phyloP scores from a whole-genome alignment of 2,113 vertebrate genomes.

The Bufo bufo region DNA sequence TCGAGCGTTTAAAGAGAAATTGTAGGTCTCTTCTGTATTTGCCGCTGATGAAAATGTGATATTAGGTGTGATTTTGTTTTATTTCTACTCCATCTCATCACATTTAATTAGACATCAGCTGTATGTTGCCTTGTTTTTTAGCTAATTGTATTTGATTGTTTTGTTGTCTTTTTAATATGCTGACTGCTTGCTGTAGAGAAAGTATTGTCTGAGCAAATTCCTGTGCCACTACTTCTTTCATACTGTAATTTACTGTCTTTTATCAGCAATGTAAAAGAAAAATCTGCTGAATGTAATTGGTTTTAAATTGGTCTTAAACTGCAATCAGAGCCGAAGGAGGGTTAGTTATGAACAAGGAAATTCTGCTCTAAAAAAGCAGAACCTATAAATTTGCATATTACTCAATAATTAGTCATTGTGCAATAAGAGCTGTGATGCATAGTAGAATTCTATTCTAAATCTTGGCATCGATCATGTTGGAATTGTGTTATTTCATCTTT shows the following conservation, averaged over 20 bases:
- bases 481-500: not conserved
- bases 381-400: constrained; percentile 26
- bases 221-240: constrained; percentile 66
- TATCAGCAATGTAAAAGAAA: constrained; percentile 64
- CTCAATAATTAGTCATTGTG: constrained; percentile 16
- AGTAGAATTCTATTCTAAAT: not conserved
- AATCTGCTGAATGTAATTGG: constrained; percentile 67
- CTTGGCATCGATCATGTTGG: not conserved
- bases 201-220: constrained; percentile 67
- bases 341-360: constrained; percentile 63
- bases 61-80: constrained; percentile 41
- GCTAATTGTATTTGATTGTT: constrained; percentile 69
- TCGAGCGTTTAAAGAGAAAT: not conserved
- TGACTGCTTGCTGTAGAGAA: constrained; percentile 69
- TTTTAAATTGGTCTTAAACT: constrained; percentile 73
- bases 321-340: constrained; percentile 69
- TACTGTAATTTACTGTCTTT: constrained; percentile 70
- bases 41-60: constrained; percentile 19
- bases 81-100: constrained; percentile 64
- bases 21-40: constrained; percentile 16
- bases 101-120: constrained; percentile 67
- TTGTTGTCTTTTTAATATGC: constrained; percentile 61
- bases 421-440: not conserved
- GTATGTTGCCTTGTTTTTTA: constrained; percentile 63
- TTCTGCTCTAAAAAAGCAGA: constrained; percentile 58